Conservation (phyloP, 2,888 invertebrate species). For the Pteria penguin region DNA sequence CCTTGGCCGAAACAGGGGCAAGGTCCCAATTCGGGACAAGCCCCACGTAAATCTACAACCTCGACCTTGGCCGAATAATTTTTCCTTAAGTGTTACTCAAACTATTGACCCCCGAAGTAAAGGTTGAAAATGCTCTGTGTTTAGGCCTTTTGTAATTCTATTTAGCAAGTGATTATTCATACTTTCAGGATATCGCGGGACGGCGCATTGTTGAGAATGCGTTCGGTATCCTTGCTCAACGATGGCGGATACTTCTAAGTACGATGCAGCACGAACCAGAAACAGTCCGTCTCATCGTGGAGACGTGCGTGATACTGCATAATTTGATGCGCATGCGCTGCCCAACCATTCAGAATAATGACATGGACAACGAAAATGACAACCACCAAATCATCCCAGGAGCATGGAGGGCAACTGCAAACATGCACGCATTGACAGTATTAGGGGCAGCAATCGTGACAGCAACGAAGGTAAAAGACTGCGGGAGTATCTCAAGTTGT, state of each 20-base stretch:
- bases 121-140: too few relatives aligned
- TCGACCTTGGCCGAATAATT: too few relatives aligned
- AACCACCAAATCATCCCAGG: slow-evolving; percentile 44
- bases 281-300: slow-evolving; percentile 33
- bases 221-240: slow-evolving; percentile 55
- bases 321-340: slow-evolving; percentile 51
- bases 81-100: too few relatives aligned
- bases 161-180: too few relatives aligned
- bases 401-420: slow-evolving; percentile 34
- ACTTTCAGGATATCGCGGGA: too few relatives aligned
- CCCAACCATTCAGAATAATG: slow-evolving; percentile 39
- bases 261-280: slow-evolving; percentile 49
- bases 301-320: slow-evolving; percentile 48
- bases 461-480: slow-evolving; percentile 47
- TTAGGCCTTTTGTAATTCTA: too few relatives aligned
- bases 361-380: slow-evolving; percentile 50
- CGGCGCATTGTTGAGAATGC: slow-evolving; percentile 56
- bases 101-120: too few relatives aligned
- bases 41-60: too few relatives aligned
- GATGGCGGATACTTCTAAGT: slow-evolving; percentile 46
- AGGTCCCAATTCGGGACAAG: too few relatives aligned
- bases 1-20: too few relatives aligned
- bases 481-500: slow-evolving; percentile 51
- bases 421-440: slow-evolving; percentile 51
- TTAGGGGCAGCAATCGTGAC: slow-evolving; percentile 44